Evolutionary conservation across 1,140 invertebrate species (phyloP), one percentile per base, ranked within the genome.

Genomic region (Cotesia chilonis): DNA sequence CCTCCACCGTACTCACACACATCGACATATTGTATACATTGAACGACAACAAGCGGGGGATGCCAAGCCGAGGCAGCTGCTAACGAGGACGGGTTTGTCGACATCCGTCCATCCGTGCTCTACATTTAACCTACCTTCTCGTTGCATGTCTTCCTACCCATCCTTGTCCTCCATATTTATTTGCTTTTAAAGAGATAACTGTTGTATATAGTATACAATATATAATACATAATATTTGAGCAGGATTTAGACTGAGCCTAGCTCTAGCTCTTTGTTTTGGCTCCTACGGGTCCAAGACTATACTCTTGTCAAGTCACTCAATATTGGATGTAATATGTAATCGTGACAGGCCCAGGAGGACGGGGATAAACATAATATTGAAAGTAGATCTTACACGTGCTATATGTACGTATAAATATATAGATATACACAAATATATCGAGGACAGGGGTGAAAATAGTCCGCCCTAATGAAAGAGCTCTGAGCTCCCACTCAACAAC

Each of bases 401-500:
- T 14, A 14, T 10, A 61, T n/a, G n/a, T 38, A 68, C 14, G 38
- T 41, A 20, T 28, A 71, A 10, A 70, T 51, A 65, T 69, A 35
- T 60, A 54, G 36, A 71, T 65, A 54, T 68, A 38, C 65, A 14
- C 4, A 67, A 28, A 54, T 14, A 36, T 36, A 55, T 54, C 47
- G 60, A 68, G 60, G 71, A 64, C 67, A 75, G 61, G 73, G 65
- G 66, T 72, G 47, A 28, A 51, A 28, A 14, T 38, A 70, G 54
- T 14, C 55, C 14, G 35, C 9, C 79, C 78, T 84, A 84, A 85
- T 84, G 84, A 85, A 86, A 86, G 78, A 84, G 64, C 52, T 81
- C 81, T 84, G 83, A 84, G 83, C 86, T 85, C 80, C 86, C 84
- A 87, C 84, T 87, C 84, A 85, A 83, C 84, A 82, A 85, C 81